Conservation (phyloP, 2,113 vertebrate genomes). For the Brachyistius frenatus region DNA sequence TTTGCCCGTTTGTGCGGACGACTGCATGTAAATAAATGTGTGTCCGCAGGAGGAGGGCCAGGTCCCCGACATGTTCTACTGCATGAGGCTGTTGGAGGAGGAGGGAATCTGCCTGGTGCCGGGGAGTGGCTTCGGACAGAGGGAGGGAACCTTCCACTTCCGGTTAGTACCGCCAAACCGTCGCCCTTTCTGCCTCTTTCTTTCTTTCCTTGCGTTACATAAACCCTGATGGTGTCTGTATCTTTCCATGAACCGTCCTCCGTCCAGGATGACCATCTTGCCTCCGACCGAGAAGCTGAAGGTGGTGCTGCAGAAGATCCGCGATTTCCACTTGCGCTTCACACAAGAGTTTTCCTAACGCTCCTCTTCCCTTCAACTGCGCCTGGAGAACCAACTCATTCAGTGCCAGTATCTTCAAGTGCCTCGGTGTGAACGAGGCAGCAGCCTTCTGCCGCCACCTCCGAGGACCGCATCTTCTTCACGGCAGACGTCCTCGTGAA, state of each 20-base stretch:
- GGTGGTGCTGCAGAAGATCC: conserved; percentile 85
- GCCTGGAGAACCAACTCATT: background rate
- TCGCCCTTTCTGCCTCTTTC: background rate
- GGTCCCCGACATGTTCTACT: conserved; percentile 92
- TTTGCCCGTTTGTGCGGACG: background rate
- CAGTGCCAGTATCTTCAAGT: conserved; percentile 45
- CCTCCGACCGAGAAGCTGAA: conserved; percentile 88
- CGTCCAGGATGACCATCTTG: conserved; percentile 91
- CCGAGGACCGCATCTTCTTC: no score
- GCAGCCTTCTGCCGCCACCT: background rate
- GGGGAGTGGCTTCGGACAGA: conserved; percentile 93
- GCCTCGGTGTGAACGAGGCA: conserved; percentile 35
- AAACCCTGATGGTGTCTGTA: no score
- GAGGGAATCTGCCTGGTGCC: conserved; percentile 95
- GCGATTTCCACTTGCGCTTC: conserved; percentile 87
- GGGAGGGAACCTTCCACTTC: conserved; percentile 93
- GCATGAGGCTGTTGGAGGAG: conserved; percentile 90
- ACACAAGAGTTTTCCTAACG: conserved; percentile 85
- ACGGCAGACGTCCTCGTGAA: background rate
- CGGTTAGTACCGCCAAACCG: conserved; percentile 76
- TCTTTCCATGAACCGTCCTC: background rate
- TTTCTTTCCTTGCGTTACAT: no score
- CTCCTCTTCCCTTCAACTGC: background rate
- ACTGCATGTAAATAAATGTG: background rate
- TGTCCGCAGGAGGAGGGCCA: conserved; percentile 82